A percentile compares a stretch with the other conserved stretches of the same genome.
phyloP scores from a whole-genome alignment of 2,888 invertebrate genomes.

The Drosophila melanosoma region DNA sequence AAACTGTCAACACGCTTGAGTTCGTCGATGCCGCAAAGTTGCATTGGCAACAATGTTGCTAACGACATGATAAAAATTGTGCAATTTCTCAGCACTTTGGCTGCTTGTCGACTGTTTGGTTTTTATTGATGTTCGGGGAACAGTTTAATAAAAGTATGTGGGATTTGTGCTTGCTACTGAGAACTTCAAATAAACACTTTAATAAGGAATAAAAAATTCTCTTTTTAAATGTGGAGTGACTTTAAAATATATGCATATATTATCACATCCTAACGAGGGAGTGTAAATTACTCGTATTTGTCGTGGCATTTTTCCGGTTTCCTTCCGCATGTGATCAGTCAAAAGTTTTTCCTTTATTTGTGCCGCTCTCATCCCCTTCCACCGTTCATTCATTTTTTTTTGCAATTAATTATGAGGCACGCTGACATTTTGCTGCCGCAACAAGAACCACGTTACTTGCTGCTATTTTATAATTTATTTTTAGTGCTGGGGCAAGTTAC shows the following conservation, averaged over 20 bases:
- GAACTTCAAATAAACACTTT: constrained; percentile 15
- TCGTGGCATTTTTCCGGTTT: constrained; percentile 40
- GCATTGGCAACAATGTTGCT: constrained; percentile 67
- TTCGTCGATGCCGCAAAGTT: constrained; percentile 36
- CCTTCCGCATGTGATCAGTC: constrained; percentile 80
- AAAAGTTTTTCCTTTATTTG: constrained; percentile 51
- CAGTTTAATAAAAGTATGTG: constrained; percentile 63
- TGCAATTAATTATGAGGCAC: constrained; percentile 80
- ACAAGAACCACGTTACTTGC: constrained; percentile 41
- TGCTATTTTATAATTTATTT: constrained; percentile 75
- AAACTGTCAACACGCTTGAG: constrained; percentile 62
- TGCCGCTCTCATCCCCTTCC: background rate
- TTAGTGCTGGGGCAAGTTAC: constrained; percentile 58
- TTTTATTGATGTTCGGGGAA: constrained; percentile 72
- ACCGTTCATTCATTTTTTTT: constrained; percentile 26
- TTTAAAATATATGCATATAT: constrained; percentile 35
- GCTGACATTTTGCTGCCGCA: constrained; percentile 62
- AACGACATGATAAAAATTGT: constrained; percentile 55
- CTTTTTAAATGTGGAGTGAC: background rate
- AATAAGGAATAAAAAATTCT: background rate
- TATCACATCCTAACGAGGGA: constrained; percentile 33
- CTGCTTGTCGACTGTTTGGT: constrained; percentile 32
- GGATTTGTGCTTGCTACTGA: constrained; percentile 46
- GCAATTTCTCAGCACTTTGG: constrained; percentile 23
- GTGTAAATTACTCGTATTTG: constrained; percentile 38